phyloP scores from a whole-genome alignment of 2,888 invertebrate genomes.

The Lepetodrilus schrolli region DNA sequence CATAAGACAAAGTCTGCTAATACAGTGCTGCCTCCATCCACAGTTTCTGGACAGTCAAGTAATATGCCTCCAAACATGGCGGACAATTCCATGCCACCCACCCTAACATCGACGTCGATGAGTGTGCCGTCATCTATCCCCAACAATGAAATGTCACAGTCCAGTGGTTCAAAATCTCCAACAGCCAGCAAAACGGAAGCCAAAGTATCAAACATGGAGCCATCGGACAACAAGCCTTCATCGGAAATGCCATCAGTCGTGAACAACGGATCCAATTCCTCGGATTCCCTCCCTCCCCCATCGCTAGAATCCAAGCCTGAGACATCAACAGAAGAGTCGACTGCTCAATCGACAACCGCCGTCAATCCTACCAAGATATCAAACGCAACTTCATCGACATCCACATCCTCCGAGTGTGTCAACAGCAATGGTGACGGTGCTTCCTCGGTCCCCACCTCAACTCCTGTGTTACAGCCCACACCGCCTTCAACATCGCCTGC shows the following conservation, averaged over 20 bases:
- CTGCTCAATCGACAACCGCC: background rate
- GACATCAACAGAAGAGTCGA: background rate
- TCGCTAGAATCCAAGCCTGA: background rate
- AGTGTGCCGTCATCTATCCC: background rate
- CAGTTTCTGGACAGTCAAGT: slow-evolving; percentile 10
- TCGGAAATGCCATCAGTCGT: slow-evolving; percentile 1
- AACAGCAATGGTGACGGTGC: background rate
- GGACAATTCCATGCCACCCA: background rate
- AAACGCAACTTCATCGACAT: slow-evolving; percentile 4
- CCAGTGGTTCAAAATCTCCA: background rate
- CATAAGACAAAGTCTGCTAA: background rate
- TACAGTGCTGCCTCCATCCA: slow-evolving; percentile 23
- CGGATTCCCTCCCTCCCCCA: slow-evolving; percentile 20
- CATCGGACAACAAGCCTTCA: slow-evolving; percentile 11
- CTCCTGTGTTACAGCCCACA: too few species aligned
- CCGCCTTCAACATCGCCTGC: slow-evolving; percentile 26
- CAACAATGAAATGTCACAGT: background rate
- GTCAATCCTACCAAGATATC: background rate
- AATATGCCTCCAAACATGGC: background rate
- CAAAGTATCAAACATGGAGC: background rate
- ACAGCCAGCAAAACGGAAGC: background rate
- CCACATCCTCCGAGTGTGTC: slow-evolving; percentile 28
- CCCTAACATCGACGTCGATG: background rate
- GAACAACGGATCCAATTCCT: slow-evolving; percentile 11
- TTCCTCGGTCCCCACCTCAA: background rate